A percentile compares a stretch with the other conserved stretches of the same genome.
Evolutionary conservation across 53 echinoderm and acorn worm species (phyloP).

Genomic region (Apostichopus leukothele): DNA sequence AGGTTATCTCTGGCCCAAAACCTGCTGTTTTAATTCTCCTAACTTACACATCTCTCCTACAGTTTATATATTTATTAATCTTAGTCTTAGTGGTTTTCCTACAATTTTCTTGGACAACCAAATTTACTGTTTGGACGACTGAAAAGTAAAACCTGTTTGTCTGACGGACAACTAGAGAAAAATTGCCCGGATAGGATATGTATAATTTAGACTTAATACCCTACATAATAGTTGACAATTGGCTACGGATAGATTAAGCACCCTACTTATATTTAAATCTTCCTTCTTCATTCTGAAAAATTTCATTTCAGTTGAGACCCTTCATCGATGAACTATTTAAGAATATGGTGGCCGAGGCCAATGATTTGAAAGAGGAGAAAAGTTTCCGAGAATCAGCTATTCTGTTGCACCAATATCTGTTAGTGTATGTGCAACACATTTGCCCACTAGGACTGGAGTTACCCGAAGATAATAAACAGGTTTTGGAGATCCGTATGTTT

Average conservation of each 20-base stretch:
- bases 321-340: conserved; percentile 17
- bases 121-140: no score
- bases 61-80: no score
- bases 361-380: conserved; percentile 5
- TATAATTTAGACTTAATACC: no score
- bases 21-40: no score
- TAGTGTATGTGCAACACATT: conserved; percentile 25
- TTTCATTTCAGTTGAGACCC: conserved; percentile 14
- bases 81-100: no score
- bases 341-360: conserved; percentile 36
- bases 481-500: conserved; percentile 34
- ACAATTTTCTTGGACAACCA: no score
- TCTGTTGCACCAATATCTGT: not conserved
- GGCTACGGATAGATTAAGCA: not conserved
- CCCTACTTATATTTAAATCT: not conserved
- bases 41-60: no score
- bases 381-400: conserved; percentile 15
- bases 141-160: no score
- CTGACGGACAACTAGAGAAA: no score
- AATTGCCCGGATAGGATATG: no score
- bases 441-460: not conserved
- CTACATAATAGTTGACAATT: no score
- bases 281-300: not conserved
- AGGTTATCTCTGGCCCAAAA: no score
- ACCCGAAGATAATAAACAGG: not conserved